A percentile compares a stretch with the other conserved stretches of the same genome.
These are phyloP conservation scores for Pseudomugil tenellus DNA, from an alignment of 2,797 vertebrate species.

Conservation along the genomic window DNA sequence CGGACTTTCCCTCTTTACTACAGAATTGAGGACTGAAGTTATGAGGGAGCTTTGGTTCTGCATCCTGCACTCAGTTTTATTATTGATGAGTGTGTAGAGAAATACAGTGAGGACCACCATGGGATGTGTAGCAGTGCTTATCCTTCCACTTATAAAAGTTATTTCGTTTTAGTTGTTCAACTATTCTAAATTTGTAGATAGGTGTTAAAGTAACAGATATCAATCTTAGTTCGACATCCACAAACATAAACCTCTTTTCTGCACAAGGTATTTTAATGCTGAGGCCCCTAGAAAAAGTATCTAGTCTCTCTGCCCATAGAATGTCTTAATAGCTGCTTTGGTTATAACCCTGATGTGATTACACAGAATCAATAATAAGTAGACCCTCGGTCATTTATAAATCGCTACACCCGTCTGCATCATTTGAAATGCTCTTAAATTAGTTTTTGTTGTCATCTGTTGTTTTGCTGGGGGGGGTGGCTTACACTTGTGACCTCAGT, in stretches of 20 bases:
- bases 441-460: constrained; percentile 33
- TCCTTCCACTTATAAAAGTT: background rate
- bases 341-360: constrained; percentile 46
- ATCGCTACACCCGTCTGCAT: constrained; percentile 29
- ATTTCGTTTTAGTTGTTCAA: constrained; percentile 2
- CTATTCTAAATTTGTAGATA: constrained; percentile 33
- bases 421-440: constrained; percentile 43
- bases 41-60: constrained; percentile 11
- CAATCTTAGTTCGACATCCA: constrained; percentile 36
- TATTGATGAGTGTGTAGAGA: constrained; percentile 27
- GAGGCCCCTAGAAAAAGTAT: constrained; percentile 34
- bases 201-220: constrained; percentile 33
- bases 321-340: constrained; percentile 43
- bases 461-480: constrained; percentile 54
- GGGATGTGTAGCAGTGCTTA: background rate
- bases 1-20: constrained; percentile 10
- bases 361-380: constrained; percentile 55
- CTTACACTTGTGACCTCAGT: constrained; percentile 69
- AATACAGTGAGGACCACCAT: constrained; percentile 9
- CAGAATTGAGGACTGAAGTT: constrained; percentile 12
- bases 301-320: constrained; percentile 25
- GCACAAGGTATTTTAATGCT: constrained; percentile 47
- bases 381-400: constrained; percentile 14
- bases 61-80: constrained; percentile 8
- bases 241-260: constrained; percentile 53